These are phyloP conservation scores for Troglohyphantes excavatus DNA, from an alignment of 2,888 invertebrate genomes.

Conservation along the genomic window DNA sequence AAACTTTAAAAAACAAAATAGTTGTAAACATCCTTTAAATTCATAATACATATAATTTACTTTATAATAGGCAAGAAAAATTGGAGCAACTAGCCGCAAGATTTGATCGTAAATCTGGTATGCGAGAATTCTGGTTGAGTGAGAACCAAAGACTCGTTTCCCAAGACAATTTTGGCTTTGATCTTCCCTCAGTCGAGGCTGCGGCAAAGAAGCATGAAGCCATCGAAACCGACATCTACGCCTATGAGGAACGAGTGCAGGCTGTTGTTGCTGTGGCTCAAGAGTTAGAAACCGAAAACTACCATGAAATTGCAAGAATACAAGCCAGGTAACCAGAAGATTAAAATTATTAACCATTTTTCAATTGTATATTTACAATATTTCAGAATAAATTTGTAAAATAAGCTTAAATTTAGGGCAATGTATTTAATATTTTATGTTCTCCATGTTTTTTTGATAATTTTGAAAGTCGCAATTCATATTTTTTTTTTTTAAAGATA, in stretches of 20 bases:
- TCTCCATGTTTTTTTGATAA: too few relatives aligned
- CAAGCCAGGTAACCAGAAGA: constrained; percentile 83
- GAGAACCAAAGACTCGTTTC: constrained; percentile 99
- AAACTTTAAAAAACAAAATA: too few relatives aligned
- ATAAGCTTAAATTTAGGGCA: too few relatives aligned
- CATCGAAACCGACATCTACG: constrained; percentile 99
- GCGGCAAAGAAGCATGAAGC: constrained; percentile 99
- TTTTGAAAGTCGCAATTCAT: too few relatives aligned
- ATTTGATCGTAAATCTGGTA: constrained; percentile 98
- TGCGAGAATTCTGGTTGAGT: constrained; percentile 99
- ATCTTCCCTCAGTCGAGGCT: constrained; percentile 98
- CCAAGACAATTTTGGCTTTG: constrained; percentile 99
- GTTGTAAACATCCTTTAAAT: too few relatives aligned
- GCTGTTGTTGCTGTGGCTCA: constrained; percentile 99
- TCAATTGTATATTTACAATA: too few relatives aligned
- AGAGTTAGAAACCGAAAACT: constrained; percentile 98
- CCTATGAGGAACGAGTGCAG: constrained; percentile 99
- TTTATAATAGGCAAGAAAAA: constrained; percentile 91
- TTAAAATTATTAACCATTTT: too few relatives aligned
- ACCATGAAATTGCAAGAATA: constrained; percentile 97
- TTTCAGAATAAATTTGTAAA: too few relatives aligned
- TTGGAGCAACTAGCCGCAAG: constrained; percentile 97
- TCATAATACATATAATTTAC: neutral
- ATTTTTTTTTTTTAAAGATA: too few relatives aligned
- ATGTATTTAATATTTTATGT: too few relatives aligned